Evolutionary conservation across 2,888 invertebrate species (phyloP), one percentile per base, ranked within the genome.

Genomic region (Ichneumoninae sp.): DNA sequence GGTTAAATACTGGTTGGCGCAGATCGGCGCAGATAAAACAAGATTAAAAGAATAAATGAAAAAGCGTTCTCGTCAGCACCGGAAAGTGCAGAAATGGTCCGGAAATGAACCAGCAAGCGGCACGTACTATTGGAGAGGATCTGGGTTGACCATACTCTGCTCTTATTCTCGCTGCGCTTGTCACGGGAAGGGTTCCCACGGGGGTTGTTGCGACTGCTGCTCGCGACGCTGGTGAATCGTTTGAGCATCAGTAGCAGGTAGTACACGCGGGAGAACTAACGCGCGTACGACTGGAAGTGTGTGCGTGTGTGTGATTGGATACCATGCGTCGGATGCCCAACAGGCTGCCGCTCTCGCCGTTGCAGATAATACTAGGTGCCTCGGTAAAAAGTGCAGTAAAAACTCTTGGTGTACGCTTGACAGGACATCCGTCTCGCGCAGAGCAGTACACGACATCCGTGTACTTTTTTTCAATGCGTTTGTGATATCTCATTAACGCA

Each of bases 121-220:
- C 57, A 54, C 71, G 81, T 75, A 66, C 78, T 62, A 33, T 62
- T 16, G 5, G 78, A 13, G 47, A 62, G 78, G 68, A 69, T 50
- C 65, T 44, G 78, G 77, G 84, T 54, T 82, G 78, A 76, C 60
- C 75, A 75, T 44, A 71, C 79, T 74, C 44, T 75, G 71, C 70
- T 70, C 79, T 78, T 84, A 79, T 84, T 82, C 82, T 75, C 71
- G 65, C 70, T 76, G 84, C 71, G 74, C 74, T 74, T 54, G 22
- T 3, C 26, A 40, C 50, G 54, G 44, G 13, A 65, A 44, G 33
- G 70, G 30, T 30, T 13, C n/a, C 7, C 26, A 4, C n/a, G 70
- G 66, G 75, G 75, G 70, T 76, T 81, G 81, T 79, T 71, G 78
- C 70, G 75, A 65, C 30, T 30, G 62, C 62, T 62, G 30, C 6